Percentiles rank a stretch among this genome's conserved stretches.
Evolutionary conservation across 1,140 invertebrate species (phyloP).

Genomic region (Leptopilina boulardi): DNA sequence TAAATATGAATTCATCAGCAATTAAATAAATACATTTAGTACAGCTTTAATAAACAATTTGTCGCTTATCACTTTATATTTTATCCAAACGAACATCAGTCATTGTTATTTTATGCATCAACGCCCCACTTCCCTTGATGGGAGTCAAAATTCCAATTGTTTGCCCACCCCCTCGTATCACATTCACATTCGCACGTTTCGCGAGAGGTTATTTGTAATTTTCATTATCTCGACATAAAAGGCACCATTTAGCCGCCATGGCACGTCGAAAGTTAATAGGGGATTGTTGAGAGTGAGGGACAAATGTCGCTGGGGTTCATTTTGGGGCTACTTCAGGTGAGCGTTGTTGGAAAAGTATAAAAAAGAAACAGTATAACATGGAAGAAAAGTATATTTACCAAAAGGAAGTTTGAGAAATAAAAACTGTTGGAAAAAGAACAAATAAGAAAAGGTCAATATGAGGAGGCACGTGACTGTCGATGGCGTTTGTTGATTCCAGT

Average conservation of each 20-base stretch:
- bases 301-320: slow-evolving; percentile 38
- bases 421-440: slow-evolving; percentile 21
- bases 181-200: slow-evolving; percentile 59
- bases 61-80: too few species aligned
- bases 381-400: slow-evolving; percentile 36
- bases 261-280: slow-evolving; percentile 75
- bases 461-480: background rate
- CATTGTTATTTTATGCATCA: slow-evolving; percentile 6
- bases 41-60: too few species aligned
- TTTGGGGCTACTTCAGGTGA: slow-evolving; percentile 22
- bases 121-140: background rate
- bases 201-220: slow-evolving; percentile 74
- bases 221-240: slow-evolving; percentile 75
- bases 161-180: slow-evolving; percentile 12
- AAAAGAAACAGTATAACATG: slow-evolving; percentile 30
- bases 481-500: slow-evolving; percentile 68
- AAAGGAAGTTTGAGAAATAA: slow-evolving; percentile 36
- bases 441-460: slow-evolving; percentile 35
- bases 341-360: background rate
- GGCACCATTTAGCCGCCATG: slow-evolving; percentile 70
- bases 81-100: background rate
- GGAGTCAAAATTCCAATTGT: slow-evolving; percentile 3
- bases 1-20: background rate
- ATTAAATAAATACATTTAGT: too few species aligned
- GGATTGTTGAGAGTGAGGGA: slow-evolving; percentile 51